phyloP scores from a whole-genome alignment of 2,888 invertebrate genomes.

The Acholoe squamosa region DNA sequence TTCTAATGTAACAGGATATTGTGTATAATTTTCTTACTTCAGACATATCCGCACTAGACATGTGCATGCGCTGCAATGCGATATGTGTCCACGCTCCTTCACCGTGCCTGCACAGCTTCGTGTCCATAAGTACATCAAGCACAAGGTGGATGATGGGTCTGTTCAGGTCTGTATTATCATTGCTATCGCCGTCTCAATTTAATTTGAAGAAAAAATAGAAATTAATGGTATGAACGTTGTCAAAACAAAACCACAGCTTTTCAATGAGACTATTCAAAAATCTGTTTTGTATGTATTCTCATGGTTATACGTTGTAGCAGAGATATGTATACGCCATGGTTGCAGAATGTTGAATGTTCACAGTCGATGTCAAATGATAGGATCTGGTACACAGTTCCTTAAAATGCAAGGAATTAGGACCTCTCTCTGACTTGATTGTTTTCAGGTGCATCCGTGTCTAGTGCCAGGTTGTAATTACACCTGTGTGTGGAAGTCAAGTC shows the following conservation, averaged over 20 bases:
- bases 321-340: too few species aligned
- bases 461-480: conserved; percentile 72
- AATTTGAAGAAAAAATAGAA: too few species aligned
- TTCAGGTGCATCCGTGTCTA: conserved; percentile 72
- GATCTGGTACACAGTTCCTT: too few species aligned
- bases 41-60: conserved; percentile 58
- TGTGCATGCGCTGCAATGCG: conserved; percentile 47
- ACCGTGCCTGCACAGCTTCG: conserved; percentile 65
- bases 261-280: too few species aligned
- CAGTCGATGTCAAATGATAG: too few species aligned
- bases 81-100: conserved; percentile 70
- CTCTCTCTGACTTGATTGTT: background rate
- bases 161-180: conserved; percentile 70
- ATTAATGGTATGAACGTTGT: too few species aligned
- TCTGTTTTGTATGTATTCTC: too few species aligned
- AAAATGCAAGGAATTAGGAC: background rate
- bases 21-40: background rate
- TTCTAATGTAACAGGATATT: too few species aligned
- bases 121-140: conserved; percentile 72
- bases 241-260: too few species aligned
- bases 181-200: too few species aligned
- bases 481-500: conserved; percentile 67
- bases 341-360: too few species aligned
- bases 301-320: too few species aligned
- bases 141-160: conserved; percentile 70